These are phyloP conservation scores for Drosophila orena DNA, from an alignment of 1,140 invertebrate genomes.

Conservation along the genomic window DNA sequence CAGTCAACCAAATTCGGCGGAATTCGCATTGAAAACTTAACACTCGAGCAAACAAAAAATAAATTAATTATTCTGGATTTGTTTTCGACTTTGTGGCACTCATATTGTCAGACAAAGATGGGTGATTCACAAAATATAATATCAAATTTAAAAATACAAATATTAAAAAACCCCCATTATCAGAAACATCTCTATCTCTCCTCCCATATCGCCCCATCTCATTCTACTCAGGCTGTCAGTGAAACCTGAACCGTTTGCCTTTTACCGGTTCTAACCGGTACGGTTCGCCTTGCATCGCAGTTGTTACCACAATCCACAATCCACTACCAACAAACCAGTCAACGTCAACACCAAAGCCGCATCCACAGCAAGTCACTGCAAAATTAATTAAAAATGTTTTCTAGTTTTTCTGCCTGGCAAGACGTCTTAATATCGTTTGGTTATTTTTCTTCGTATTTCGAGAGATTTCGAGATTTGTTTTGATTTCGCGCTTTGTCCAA, in stretches of 20 bases:
- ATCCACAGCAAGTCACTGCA: slow-evolving; percentile 35
- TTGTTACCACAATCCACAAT: slow-evolving; percentile 35
- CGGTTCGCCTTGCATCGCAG: slow-evolving; percentile 50
- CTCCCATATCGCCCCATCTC: slow-evolving; percentile 10
- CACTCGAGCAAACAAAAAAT: slow-evolving; percentile 31
- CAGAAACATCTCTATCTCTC: slow-evolving; percentile 15
- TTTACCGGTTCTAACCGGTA: slow-evolving; percentile 68
- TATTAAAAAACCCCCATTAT: slow-evolving; percentile 20
- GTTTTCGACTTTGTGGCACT: slow-evolving; percentile 13
- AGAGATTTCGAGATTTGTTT: slow-evolving; percentile 58
- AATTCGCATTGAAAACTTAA: slow-evolving; percentile 33
- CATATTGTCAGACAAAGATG: slow-evolving; percentile 3
- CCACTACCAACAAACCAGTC: slow-evolving; percentile 15
- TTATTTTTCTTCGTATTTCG: not conserved
- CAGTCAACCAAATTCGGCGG: slow-evolving; percentile 21
- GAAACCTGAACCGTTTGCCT: slow-evolving; percentile 50
- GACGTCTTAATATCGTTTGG: not conserved
- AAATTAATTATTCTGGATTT: slow-evolving; percentile 24
- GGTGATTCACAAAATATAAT: slow-evolving; percentile 14
- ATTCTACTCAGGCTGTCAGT: not conserved
- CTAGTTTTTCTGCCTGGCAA: slow-evolving; percentile 25
- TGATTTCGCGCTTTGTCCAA: slow-evolving; percentile 30
- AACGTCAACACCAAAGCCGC: slow-evolving; percentile 1
- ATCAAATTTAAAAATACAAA: slow-evolving; percentile 1
- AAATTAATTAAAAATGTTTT: slow-evolving; percentile 68